A percentile compares a stretch with the other conserved stretches of the same genome.
phyloP scores from a whole-genome alignment of 2,113 vertebrate genomes.

The Pterocles gutturalis region DNA sequence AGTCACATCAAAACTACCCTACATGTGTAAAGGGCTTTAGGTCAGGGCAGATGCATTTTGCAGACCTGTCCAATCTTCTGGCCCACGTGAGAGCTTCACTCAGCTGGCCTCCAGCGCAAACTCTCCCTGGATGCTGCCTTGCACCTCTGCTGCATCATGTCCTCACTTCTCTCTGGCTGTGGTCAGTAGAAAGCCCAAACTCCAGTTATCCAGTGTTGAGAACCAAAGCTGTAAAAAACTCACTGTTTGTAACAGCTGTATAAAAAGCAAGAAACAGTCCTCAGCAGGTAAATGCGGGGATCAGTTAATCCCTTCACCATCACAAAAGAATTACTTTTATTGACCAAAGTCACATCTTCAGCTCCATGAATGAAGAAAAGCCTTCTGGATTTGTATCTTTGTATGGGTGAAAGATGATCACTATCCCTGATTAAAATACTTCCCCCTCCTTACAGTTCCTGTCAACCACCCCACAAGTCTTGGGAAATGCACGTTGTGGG shows the following conservation, averaged over 20 bases:
- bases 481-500: background rate
- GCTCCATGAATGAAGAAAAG: background rate
- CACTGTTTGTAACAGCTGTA: background rate
- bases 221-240: background rate
- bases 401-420: background rate
- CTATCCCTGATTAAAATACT: background rate
- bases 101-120: background rate
- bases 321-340: background rate
- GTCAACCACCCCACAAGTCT: background rate
- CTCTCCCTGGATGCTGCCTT: background rate
- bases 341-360: background rate
- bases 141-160: background rate
- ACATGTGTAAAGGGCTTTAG: background rate
- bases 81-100: background rate
- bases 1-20: background rate
- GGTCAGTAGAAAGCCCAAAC: background rate
- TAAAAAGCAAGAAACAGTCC: background rate
- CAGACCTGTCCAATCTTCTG: background rate
- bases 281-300: background rate
- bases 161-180: background rate
- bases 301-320: background rate
- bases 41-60: background rate
- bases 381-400: background rate
- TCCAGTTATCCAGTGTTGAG: background rate
- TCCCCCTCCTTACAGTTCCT: background rate